phyloP scores from a whole-genome alignment of 1,140 invertebrate species.

The Chionoecetes opilio region DNA sequence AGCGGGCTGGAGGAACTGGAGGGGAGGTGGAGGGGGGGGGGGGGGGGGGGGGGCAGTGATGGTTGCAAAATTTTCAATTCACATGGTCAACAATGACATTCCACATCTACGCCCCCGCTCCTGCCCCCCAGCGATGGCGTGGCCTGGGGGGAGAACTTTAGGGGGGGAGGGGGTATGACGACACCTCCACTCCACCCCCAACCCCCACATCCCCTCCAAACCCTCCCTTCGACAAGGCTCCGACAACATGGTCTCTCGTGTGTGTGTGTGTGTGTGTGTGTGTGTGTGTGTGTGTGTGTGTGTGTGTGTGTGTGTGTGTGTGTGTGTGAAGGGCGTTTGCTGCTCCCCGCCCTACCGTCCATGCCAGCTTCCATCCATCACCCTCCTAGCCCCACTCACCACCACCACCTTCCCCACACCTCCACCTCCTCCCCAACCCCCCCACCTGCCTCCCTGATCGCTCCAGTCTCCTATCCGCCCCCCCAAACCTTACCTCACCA shows the following conservation, averaged over 20 bases:
- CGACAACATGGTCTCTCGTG: background rate
- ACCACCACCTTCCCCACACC: background rate
- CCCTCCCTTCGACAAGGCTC: background rate
- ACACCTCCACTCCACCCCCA: background rate
- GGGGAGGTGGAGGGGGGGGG: background rate
- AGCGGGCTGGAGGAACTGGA: background rate
- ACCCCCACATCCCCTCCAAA: background rate
- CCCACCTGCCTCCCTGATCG: background rate
- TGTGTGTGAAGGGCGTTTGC: background rate
- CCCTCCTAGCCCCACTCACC: too few species aligned
- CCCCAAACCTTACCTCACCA: background rate
- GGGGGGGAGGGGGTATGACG: background rate
- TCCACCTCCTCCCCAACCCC: background rate
- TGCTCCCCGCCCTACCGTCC: background rate
- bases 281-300: background rate
- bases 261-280: background rate
- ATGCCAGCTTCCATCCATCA: too few species aligned
- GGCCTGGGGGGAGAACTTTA: background rate
- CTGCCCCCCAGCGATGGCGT: background rate
- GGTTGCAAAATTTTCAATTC: background rate
- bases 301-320: background rate
- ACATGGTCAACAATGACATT: constrained; percentile 29
- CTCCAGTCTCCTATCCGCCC: background rate
- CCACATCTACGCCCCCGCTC: background rate
- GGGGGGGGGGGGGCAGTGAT: background rate